Conservation (phyloP, 2,888 invertebrate species). For the Lapara coniferarum region DNA sequence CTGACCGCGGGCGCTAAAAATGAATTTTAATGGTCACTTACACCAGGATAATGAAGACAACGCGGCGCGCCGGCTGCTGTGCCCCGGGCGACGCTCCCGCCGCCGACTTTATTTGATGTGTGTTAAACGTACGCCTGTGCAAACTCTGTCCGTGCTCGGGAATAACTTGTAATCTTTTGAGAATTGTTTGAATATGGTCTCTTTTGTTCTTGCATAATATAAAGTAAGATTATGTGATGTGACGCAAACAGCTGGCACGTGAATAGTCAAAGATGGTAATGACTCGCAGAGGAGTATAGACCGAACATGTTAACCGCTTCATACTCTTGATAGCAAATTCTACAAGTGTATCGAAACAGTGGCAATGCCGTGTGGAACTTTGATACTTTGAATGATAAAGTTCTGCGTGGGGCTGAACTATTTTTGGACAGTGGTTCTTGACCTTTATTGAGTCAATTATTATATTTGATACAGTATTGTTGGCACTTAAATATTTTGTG, state of each 20-base stretch:
- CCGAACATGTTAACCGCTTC: too few species aligned
- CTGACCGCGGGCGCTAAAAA: conserved; percentile 60
- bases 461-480: too few species aligned
- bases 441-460: too few species aligned
- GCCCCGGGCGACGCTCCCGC: conserved; percentile 49
- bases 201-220: neutral
- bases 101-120: conserved; percentile 36
- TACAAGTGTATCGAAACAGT: too few species aligned
- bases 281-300: too few species aligned
- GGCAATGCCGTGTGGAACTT: too few species aligned
- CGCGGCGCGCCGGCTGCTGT: conserved; percentile 42
- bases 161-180: conserved; percentile 22
- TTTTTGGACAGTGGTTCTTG: too few species aligned
- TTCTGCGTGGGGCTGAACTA: too few species aligned
- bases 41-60: conserved; percentile 67
- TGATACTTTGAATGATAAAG: too few species aligned
- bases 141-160: conserved; percentile 1
- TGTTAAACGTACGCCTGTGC: conserved; percentile 9
- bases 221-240: neutral
- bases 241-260: neutral
- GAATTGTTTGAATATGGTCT: conserved; percentile 15
- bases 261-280: neutral
- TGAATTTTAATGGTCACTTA: conserved; percentile 79
- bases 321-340: too few species aligned
- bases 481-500: too few species aligned